These are phyloP conservation scores for Psix sp. DNA, from an alignment of 1,140 invertebrate genomes.

Conservation along the genomic window DNA sequence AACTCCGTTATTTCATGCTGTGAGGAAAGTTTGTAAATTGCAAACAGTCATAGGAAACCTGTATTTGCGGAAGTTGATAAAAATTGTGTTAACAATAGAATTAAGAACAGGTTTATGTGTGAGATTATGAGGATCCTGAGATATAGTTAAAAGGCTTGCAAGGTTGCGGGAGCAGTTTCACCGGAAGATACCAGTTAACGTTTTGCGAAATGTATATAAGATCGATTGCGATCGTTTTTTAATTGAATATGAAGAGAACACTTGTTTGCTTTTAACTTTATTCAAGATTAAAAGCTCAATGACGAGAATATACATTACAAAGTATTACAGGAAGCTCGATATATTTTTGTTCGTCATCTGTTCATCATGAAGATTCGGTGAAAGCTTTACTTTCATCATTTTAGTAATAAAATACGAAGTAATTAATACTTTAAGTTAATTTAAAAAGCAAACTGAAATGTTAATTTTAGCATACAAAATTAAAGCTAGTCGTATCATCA, in stretches of 20 bases:
- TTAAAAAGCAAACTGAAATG: background rate
- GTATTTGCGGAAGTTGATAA: slow-evolving; percentile 28
- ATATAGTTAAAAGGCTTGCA: no score
- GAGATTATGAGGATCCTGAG: no score
- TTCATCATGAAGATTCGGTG: slow-evolving; percentile 11
- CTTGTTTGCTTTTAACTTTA: no score
- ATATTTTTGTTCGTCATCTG: no score
- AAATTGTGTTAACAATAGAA: slow-evolving; percentile 17
- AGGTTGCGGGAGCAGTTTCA: slow-evolving; percentile 44
- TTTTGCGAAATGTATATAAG: slow-evolving; percentile 26
- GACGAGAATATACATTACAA: no score
- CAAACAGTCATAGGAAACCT: slow-evolving; percentile 20
- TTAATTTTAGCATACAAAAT: background rate
- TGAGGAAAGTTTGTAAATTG: no score
- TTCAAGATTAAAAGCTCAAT: no score
- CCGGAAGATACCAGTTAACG: slow-evolving; percentile 32
- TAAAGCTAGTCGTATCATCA: background rate
- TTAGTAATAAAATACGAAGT: slow-evolving; percentile 4
- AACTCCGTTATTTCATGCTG: no score
- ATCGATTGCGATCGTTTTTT: background rate
- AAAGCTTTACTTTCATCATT: slow-evolving; percentile 19
- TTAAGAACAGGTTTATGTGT: no score
- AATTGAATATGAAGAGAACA: no score
- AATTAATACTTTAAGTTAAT: background rate
- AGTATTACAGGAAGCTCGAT: no score